Percentiles rank a stretch among this genome's conserved stretches.
Evolutionary conservation across 2,888 invertebrate species (phyloP).

Genomic region (Platycheirus rosarum): DNA sequence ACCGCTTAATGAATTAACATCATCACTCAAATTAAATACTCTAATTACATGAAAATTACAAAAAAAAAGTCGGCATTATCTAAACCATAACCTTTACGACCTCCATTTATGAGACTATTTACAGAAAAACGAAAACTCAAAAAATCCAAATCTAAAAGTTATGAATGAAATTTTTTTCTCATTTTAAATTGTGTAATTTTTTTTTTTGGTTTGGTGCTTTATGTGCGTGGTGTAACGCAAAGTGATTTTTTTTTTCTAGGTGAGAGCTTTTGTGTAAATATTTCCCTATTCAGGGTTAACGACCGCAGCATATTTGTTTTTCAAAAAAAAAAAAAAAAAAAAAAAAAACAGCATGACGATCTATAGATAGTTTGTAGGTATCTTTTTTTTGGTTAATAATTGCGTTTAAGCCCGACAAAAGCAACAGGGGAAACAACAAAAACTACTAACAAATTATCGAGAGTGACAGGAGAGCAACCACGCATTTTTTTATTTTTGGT

Average conservation of each 20-base stretch:
- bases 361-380: slow-evolving; percentile 42
- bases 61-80: slow-evolving; percentile 28
- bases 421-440: too few species aligned
- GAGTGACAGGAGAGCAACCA: slow-evolving; percentile 34
- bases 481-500: slow-evolving; percentile 24
- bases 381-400: slow-evolving; percentile 46
- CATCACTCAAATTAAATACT: slow-evolving; percentile 54
- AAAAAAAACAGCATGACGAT: slow-evolving; percentile 25
- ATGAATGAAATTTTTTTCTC: slow-evolving; percentile 10
- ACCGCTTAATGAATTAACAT: slow-evolving; percentile 27
- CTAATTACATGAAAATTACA: slow-evolving; percentile 61
- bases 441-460: slow-evolving; percentile 50
- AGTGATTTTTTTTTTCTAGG: slow-evolving; percentile 16
- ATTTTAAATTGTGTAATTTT: slow-evolving; percentile 26
- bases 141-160: slow-evolving; percentile 15
- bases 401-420: slow-evolving; percentile 51
- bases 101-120: not conserved
- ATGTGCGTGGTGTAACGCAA: slow-evolving; percentile 40
- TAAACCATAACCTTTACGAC: not conserved
- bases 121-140: not conserved
- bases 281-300: slow-evolving; percentile 33
- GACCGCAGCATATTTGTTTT: slow-evolving; percentile 40
- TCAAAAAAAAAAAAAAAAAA: too few species aligned
- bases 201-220: slow-evolving; percentile 34
- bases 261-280: slow-evolving; percentile 38